A percentile compares a stretch with the other conserved stretches of the same genome.
Evolutionary conservation across 2,797 vertebrate genomes (phyloP).

Genomic region (Protonibea diacanthus): DNA sequence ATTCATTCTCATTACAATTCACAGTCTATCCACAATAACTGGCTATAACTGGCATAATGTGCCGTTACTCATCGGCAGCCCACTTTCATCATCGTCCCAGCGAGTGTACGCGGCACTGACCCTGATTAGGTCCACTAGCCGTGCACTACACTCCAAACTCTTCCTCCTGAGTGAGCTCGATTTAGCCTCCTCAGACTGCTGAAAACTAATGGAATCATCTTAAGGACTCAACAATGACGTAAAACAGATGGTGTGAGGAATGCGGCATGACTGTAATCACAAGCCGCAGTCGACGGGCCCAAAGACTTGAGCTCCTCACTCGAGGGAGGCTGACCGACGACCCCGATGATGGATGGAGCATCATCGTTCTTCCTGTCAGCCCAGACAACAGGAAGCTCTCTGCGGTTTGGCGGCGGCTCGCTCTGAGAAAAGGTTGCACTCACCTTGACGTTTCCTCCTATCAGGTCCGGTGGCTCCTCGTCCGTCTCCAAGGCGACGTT

Average conservation of each 20-base stretch:
- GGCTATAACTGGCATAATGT: constrained; percentile 33
- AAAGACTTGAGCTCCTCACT: constrained; percentile 28
- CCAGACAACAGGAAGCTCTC: constrained; percentile 14
- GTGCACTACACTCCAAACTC: constrained; percentile 33
- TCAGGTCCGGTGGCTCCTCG: constrained; percentile 98
- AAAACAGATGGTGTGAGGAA: constrained; percentile 20
- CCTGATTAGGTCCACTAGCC: constrained; percentile 51
- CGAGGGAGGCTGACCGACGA: constrained; percentile 31
- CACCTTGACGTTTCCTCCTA: constrained; percentile 98
- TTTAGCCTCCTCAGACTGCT: constrained; percentile 14
- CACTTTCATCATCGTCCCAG: constrained; percentile 32
- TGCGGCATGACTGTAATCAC: constrained; percentile 18
- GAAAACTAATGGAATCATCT: constrained; percentile 39
- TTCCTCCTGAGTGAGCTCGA: constrained; percentile 29
- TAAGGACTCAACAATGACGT: constrained; percentile 19
- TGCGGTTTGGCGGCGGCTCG: constrained; percentile 2
- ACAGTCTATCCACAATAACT: constrained; percentile 33
- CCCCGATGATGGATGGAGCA: constrained; percentile 33
- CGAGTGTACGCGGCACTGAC: constrained; percentile 10
- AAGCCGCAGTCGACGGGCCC: constrained; percentile 6
- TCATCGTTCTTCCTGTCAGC: neutral
- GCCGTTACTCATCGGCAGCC: constrained; percentile 36
- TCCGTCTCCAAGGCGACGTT: constrained; percentile 98
- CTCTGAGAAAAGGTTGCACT: constrained; percentile 68
- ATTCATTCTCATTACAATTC: constrained; percentile 54